A percentile compares a stretch with the other conserved stretches of the same genome.
Conservation (phyloP, 2,797 vertebrate genomes). For the Falco berigora region DNA sequence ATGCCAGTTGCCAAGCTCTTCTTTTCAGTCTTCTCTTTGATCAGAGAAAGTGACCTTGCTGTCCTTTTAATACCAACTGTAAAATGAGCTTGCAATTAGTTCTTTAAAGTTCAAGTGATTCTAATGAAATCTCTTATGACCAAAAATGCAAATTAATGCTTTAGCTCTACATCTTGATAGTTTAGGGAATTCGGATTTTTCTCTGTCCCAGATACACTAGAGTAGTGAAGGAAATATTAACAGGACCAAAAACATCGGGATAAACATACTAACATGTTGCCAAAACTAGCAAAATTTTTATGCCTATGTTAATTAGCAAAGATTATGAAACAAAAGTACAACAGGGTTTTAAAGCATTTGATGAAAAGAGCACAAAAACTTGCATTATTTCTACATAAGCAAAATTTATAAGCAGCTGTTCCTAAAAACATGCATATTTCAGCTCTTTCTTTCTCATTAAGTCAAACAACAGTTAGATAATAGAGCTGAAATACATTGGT, state of each 20-base stretch:
- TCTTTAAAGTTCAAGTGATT: slow-evolving; percentile 51
- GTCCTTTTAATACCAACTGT: slow-evolving; percentile 21
- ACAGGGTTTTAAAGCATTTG: not conserved
- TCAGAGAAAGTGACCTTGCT: slow-evolving; percentile 46
- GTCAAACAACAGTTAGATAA: slow-evolving; percentile 21
- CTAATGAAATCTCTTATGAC: slow-evolving; percentile 43
- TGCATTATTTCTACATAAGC: not conserved
- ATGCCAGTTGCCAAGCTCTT: not conserved
- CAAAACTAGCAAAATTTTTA: not conserved
- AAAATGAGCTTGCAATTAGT: slow-evolving; percentile 50
- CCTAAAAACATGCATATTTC: not conserved
- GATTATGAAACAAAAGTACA: not conserved
- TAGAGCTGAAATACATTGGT: not conserved
- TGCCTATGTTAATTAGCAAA: not conserved
- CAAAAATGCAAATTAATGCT: slow-evolving; percentile 47
- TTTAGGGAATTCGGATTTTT: not conserved
- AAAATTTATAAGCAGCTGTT: not conserved
- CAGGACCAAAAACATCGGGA: not conserved
- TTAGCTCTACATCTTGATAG: not conserved
- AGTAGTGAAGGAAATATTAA: not conserved
- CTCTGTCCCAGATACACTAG: not conserved
- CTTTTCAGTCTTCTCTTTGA: slow-evolving; percentile 39
- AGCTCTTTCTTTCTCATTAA: slow-evolving; percentile 29
- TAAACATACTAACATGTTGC: not conserved
- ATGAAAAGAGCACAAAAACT: not conserved